Evolutionary conservation across 1,140 invertebrate genomes (phyloP).

Genomic region (Pseudoatta argentina): DNA sequence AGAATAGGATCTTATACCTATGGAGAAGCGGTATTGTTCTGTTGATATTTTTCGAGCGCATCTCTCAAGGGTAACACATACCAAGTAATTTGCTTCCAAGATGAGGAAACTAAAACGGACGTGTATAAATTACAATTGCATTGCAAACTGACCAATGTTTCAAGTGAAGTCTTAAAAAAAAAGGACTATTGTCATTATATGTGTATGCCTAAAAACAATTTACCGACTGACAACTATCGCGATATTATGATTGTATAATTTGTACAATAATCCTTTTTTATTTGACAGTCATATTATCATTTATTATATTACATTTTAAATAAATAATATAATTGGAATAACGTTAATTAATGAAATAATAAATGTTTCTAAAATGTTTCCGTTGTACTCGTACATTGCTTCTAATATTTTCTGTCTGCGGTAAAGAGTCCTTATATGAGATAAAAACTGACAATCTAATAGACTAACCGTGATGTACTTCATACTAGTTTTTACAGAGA

Average conservation of each 20-base stretch:
- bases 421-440: background rate
- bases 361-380: background rate
- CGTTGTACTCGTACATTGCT: background rate
- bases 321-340: conserved; percentile 1
- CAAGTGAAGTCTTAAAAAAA: background rate
- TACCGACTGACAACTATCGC: background rate
- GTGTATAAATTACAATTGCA: conserved; percentile 36
- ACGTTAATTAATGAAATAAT: background rate
- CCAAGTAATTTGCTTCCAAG: conserved; percentile 34
- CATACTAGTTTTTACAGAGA: conserved; percentile 13
- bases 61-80: conserved; percentile 43
- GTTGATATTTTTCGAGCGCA: conserved; percentile 38
- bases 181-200: background rate
- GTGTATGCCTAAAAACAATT: background rate
- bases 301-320: background rate
- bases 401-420: background rate
- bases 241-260: background rate
- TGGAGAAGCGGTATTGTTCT: conserved; percentile 54
- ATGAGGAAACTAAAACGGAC: conserved; percentile 33
- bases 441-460: conserved; percentile 51
- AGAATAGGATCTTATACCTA: conserved; percentile 70
- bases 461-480: conserved; percentile 48
- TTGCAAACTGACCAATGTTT: background rate
- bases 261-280: background rate
- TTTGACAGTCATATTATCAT: background rate